Conservation (phyloP, 2,113 vertebrate species). For the Tragelaphus scriptus region DNA sequence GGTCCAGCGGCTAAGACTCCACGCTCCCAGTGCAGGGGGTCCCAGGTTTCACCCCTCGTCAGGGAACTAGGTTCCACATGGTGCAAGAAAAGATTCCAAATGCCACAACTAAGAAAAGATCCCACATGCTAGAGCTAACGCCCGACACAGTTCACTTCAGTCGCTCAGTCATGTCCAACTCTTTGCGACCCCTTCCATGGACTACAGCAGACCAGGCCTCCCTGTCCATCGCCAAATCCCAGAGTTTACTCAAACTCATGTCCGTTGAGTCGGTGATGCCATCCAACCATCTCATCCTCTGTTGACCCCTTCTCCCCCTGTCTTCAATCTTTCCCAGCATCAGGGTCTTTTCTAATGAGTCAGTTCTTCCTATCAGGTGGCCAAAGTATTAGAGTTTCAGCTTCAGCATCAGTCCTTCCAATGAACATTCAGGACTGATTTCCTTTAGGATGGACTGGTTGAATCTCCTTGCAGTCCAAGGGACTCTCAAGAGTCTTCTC, state of each 20-base stretch:
- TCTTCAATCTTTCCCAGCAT: not conserved
- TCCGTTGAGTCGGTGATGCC: not conserved
- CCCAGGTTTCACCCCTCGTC: not conserved
- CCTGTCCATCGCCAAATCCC: not conserved
- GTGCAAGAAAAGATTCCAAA: not conserved
- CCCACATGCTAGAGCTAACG: not conserved
- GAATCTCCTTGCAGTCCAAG: not conserved
- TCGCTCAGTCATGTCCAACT: fast-evolving
- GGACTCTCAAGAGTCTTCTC: not conserved
- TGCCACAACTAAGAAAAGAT: not conserved
- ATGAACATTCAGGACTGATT: not conserved
- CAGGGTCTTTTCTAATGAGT: not conserved
- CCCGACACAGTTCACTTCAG: not conserved
- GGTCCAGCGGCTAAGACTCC: not conserved
- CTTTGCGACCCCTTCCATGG: not conserved
- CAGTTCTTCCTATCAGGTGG: not conserved
- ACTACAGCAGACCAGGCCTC: not conserved
- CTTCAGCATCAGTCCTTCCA: not conserved
- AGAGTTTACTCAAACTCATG: not conserved
- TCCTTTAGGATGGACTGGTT: not conserved
- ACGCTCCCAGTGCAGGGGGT: not conserved
- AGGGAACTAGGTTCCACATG: not conserved
- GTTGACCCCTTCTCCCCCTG: not conserved
- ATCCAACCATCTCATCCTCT: not conserved
- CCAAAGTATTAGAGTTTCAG: not conserved